phyloP scores from a whole-genome alignment of 2,888 invertebrate species.

The Macrosoma leucophasiata region DNA sequence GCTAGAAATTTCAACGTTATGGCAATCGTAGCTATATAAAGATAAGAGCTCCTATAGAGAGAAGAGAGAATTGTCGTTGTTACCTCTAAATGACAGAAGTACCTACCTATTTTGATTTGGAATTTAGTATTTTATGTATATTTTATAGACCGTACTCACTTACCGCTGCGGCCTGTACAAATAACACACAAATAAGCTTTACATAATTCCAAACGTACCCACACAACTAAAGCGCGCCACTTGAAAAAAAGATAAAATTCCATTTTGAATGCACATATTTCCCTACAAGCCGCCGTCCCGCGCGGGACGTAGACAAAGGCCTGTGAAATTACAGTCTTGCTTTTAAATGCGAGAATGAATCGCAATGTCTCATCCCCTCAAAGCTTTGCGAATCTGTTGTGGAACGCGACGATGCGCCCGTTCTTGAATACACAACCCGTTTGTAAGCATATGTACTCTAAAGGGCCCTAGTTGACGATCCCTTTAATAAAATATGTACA shows the following conservation, averaged over 20 bases:
- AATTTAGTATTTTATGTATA: too few relatives aligned
- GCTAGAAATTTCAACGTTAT: too few relatives aligned
- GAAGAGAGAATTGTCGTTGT: too few relatives aligned
- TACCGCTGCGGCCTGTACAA: too few relatives aligned
- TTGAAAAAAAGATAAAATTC: conserved; percentile 67
- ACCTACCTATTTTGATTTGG: too few relatives aligned
- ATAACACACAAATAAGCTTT: too few relatives aligned
- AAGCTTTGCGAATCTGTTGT: conserved; percentile 58
- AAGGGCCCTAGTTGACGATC: conserved; percentile 16
- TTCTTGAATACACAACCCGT: conserved; percentile 44
- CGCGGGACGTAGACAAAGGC: conserved; percentile 59
- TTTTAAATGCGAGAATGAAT: conserved; percentile 73
- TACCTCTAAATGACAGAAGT: too few relatives aligned
- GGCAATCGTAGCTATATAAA: too few relatives aligned
- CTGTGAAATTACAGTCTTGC: conserved; percentile 71
- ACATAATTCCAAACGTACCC: conserved; percentile 17
- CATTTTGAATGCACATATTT: conserved; percentile 71
- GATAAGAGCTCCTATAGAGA: too few relatives aligned
- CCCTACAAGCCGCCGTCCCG: conserved; percentile 47
- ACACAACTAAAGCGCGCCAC: conserved; percentile 53
- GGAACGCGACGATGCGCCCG: conserved; percentile 39
- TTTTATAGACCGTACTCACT: too few relatives aligned
- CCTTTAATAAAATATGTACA: conserved; percentile 15
- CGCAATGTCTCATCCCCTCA: conserved; percentile 68
- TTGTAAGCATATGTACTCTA: conserved; percentile 33